Conservation (phyloP, 2,888 invertebrate species). For the Nemotelus pantherinus region DNA sequence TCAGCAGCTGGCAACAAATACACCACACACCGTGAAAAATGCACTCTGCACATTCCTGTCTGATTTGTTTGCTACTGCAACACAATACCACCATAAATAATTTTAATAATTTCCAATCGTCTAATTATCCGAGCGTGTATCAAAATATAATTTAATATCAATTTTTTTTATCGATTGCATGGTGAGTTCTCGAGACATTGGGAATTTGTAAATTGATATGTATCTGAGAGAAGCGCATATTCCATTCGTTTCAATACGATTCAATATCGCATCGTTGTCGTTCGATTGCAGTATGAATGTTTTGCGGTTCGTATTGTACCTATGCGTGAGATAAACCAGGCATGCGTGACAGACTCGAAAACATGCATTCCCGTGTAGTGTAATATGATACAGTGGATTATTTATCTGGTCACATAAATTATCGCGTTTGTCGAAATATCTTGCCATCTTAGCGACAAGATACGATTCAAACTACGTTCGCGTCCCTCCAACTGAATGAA, state of each 20-base stretch:
- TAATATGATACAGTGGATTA: slow-evolving; percentile 45
- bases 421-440: slow-evolving; percentile 44
- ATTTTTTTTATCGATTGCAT: slow-evolving; percentile 22
- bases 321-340: slow-evolving; percentile 46
- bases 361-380: slow-evolving; percentile 45
- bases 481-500: not conserved
- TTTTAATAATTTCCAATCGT: slow-evolving; percentile 32
- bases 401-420: slow-evolving; percentile 46
- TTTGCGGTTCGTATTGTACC: slow-evolving; percentile 14
- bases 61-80: too few relatives aligned
- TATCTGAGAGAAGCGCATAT: slow-evolving; percentile 40
- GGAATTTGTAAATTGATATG: slow-evolving; percentile 47
- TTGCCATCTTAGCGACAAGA: slow-evolving; percentile 38
- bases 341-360: slow-evolving; percentile 46
- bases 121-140: slow-evolving; percentile 41
- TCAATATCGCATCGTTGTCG: not conserved
- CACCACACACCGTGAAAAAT: too few relatives aligned
- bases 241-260: slow-evolving; percentile 11
- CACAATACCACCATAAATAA: slow-evolving; percentile 12
- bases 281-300: not conserved
- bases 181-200: slow-evolving; percentile 30
- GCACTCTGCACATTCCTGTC: too few relatives aligned
- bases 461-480: slow-evolving; percentile 16
- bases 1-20: too few relatives aligned
- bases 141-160: slow-evolving; percentile 40